Base-by-base conservation (phyloP, 2,888 invertebrate genomes). In the Cecidostiba fungosa region DNA sequence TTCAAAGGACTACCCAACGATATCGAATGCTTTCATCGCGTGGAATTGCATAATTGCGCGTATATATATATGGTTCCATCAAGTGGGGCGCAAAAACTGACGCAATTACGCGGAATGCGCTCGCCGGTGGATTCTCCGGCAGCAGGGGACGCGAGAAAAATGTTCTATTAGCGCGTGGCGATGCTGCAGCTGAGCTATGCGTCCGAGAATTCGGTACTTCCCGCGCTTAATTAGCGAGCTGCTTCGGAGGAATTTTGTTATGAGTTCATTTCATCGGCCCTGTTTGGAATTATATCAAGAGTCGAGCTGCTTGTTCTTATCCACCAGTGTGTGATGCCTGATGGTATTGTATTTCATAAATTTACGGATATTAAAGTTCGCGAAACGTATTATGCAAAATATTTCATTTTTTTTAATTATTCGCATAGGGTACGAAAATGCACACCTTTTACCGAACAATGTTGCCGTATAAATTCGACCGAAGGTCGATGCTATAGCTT, bases 221-320 rank as follows among this genome's bases (percentile, higher is more conserved):
- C 23, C 23, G 4, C 72, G 39, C n/a, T 72, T 72, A 72, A 72
- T 72, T 72, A 72, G 72, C 23, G 43, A 10, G 29, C 36, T 14
- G 14, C 14, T n/a, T 3, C 23, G n/a, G 2, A 36, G 32, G 43
- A 72, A 39, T 72, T 43, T 36, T 39, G 36, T 72, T 72, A 72
- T 72, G 72, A 43, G 72, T 72, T 72, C 43, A 72, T 72, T 72
- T 72, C 23, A 39, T 23, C 70, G 72, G 1, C 39, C 36, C 70
- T 36, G 36, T 8, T 36, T 36, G 8, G 4, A n/a, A n/a, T n/a
- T n/a, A n/a, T n/a, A n/a, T n/a, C n/a, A n/a, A n/a, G n/a, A n/a
- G n/a, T n/a, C n/a, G n/a, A n/a, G n/a, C n/a, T n/a, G n/a, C n/a
- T n/a, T n/a, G n/a, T n/a, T n/a, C n/a, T n/a, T n/a, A n/a, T n/a